phyloP scores from a whole-genome alignment of 2,797 vertebrate genomes.

The Periparus ater region DNA sequence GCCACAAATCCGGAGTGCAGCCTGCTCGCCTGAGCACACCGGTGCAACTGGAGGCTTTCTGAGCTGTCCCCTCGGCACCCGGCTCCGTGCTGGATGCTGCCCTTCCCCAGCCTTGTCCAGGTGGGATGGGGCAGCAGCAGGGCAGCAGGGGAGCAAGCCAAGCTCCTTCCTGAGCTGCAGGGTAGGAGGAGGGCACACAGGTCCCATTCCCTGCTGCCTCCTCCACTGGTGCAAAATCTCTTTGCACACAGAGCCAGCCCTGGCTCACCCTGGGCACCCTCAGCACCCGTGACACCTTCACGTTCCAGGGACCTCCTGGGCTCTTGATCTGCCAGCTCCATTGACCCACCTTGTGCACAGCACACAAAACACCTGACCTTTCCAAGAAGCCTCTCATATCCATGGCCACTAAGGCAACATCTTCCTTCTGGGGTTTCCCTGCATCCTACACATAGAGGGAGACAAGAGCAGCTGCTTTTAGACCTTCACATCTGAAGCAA shows the following conservation, averaged over 20 bases:
- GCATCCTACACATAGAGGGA: background rate
- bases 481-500: background rate
- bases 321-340: background rate
- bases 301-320: background rate
- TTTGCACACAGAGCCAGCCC: background rate
- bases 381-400: background rate
- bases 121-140: background rate
- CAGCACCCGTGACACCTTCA: background rate
- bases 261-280: background rate
- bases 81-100: background rate
- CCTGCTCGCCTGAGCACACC: background rate
- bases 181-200: background rate
- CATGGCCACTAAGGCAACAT: background rate
- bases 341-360: background rate
- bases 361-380: background rate
- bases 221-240: background rate
- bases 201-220: background rate
- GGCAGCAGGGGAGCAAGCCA: background rate
- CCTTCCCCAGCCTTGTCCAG: background rate
- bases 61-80: fast-evolving
- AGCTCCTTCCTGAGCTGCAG: background rate
- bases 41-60: fast-evolving
- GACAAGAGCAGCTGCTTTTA: background rate
- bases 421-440: background rate
- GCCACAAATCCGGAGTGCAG: background rate